Conservation (phyloP, 2,797 vertebrate species). For the Dermochelys coriacea region DNA sequence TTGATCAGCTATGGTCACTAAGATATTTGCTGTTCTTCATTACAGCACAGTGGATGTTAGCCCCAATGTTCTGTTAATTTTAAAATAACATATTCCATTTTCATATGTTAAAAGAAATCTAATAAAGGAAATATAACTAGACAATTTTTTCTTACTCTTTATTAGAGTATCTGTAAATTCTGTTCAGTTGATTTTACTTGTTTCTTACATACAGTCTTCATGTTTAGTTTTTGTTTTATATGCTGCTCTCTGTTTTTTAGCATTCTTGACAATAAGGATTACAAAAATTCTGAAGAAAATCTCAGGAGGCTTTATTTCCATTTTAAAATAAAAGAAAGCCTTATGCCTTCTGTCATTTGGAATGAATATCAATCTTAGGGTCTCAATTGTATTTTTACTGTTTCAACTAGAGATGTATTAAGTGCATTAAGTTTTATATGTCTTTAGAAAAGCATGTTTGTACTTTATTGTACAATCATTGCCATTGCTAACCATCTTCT, state of each 20-base stretch:
- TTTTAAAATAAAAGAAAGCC: neutral
- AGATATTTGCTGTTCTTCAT: neutral
- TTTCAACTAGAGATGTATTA: neutral
- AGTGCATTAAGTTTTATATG: neutral
- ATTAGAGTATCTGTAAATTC: neutral
- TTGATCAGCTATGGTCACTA: neutral
- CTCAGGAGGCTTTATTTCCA: neutral
- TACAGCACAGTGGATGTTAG: neutral
- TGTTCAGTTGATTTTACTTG: neutral
- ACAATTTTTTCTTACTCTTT: neutral
- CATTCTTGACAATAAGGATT: neutral
- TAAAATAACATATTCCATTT: neutral
- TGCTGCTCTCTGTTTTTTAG: neutral
- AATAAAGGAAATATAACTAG: neutral
- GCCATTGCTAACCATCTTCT: neutral
- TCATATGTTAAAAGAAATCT: neutral
- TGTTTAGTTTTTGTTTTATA: neutral
- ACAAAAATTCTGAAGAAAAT: neutral
- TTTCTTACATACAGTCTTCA: neutral
- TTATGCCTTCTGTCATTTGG: neutral
- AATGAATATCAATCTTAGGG: neutral
- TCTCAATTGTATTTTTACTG: neutral
- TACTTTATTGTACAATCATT: neutral
- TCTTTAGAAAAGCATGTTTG: neutral
- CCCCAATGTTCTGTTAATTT: neutral